phyloP scores from a whole-genome alignment of 2,888 invertebrate genomes.

The Chymomyza fuscimana region DNA sequence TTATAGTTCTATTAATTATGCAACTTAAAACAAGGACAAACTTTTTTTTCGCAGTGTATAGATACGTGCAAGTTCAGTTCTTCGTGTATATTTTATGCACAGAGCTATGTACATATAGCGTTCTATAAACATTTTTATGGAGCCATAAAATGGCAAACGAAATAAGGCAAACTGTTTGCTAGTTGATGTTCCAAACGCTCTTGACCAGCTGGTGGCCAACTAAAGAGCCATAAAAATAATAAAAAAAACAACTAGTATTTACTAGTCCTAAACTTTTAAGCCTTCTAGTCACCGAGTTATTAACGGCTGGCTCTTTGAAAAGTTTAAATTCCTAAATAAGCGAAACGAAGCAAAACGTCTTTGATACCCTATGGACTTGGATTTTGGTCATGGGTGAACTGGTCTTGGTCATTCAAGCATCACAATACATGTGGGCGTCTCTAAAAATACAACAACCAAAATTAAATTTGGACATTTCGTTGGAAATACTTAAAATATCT shows the following conservation, averaged over 20 bases:
- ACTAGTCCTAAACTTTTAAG: neutral
- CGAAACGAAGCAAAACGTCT: constrained; percentile 52
- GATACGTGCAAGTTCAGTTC: constrained; percentile 16
- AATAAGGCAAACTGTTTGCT: constrained; percentile 11
- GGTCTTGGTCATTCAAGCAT: neutral
- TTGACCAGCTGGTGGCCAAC: constrained; percentile 3
- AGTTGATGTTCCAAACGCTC: constrained; percentile 23
- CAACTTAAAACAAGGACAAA: neutral
- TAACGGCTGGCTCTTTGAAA: constrained; percentile 43
- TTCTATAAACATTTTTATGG: constrained; percentile 58
- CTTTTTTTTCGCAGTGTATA: neutral
- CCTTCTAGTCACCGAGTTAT: constrained; percentile 54
- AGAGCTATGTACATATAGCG: constrained; percentile 28
- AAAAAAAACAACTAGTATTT: neutral
- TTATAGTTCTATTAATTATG: neutral
- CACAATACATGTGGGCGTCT: neutral
- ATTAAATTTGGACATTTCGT: neutral
- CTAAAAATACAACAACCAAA: neutral
- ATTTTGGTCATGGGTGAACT: neutral
- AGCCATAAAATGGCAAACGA: constrained; percentile 49
- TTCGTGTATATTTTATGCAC: constrained; percentile 31
- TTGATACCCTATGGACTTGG: constrained; percentile 30
- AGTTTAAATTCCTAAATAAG: constrained; percentile 45
- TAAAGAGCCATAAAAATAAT: neutral
- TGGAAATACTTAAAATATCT: too few relatives aligned